Evolutionary conservation across 2,113 vertebrate species (phyloP).

Genomic region (Paedocypris sp.): DNA sequence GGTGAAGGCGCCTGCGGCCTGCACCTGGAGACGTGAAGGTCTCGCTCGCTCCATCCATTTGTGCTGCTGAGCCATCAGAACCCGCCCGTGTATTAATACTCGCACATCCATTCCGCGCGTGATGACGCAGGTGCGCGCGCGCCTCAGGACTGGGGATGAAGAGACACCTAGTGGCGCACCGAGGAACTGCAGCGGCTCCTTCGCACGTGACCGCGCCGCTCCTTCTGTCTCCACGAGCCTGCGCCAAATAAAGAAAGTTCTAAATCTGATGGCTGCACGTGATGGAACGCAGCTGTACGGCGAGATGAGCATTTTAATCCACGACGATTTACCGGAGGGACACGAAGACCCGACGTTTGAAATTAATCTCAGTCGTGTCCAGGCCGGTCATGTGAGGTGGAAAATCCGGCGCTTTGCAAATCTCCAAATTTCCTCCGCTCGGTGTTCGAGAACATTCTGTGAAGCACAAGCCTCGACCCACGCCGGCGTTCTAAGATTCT

Average conservation of each 20-base stretch:
- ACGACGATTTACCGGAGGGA: neutral
- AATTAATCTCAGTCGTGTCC: neutral
- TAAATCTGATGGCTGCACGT: neutral
- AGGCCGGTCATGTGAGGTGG: neutral
- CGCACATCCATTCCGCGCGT: constrained; percentile 68
- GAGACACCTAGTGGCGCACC: constrained; percentile 54
- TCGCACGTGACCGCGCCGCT: neutral
- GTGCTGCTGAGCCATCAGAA: constrained; percentile 56
- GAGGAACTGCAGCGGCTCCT: constrained; percentile 38
- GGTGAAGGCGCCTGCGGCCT: too few species aligned
- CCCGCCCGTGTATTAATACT: constrained; percentile 62
- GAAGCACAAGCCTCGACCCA: too few species aligned
- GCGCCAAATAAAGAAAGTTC: neutral
- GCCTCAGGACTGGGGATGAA: constrained; percentile 48
- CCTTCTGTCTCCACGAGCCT: neutral
- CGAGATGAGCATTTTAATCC: neutral
- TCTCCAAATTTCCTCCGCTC: neutral
- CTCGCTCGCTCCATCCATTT: neutral
- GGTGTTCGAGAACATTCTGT: too few species aligned
- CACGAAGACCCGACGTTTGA: neutral
- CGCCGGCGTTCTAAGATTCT: too few species aligned
- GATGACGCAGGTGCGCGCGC: constrained; percentile 48
- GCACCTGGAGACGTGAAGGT: constrained; percentile 7
- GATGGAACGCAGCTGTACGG: neutral
- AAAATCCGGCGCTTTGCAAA: neutral